These are phyloP conservation scores for Sebastes oblongus DNA, from an alignment of 2,797 vertebrate species.

Conservation along the genomic window DNA sequence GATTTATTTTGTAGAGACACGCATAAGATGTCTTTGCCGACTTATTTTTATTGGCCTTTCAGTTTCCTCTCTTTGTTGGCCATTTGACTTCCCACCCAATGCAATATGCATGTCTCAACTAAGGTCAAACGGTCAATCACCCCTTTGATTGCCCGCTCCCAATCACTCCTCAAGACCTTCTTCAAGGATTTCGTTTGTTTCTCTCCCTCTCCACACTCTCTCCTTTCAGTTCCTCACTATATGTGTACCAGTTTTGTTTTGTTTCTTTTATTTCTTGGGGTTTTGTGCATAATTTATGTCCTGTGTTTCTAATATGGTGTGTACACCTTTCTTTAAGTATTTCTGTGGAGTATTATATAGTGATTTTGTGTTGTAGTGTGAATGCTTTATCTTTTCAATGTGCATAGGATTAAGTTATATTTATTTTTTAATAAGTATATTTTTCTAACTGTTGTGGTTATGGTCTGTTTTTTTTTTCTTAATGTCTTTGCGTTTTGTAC, in stretches of 20 bases:
- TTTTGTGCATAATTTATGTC: slow-evolving; percentile 17
- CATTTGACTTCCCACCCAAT: slow-evolving; percentile 61
- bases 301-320: slow-evolving; percentile 36
- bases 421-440: slow-evolving; percentile 17
- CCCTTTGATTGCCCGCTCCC: slow-evolving; percentile 53
- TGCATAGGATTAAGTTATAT: slow-evolving; percentile 11
- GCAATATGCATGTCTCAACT: slow-evolving; percentile 67
- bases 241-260: slow-evolving; percentile 8
- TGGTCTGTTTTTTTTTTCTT: slow-evolving; percentile 1
- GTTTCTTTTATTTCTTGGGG: neutral
- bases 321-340: slow-evolving; percentile 36
- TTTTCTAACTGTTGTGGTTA: slow-evolving; percentile 29
- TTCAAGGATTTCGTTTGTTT: slow-evolving; percentile 42
- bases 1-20: slow-evolving; percentile 48
- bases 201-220: slow-evolving; percentile 11
- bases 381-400: slow-evolving; percentile 21
- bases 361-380: slow-evolving; percentile 9
- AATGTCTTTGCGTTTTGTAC: slow-evolving; percentile 37
- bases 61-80: slow-evolving; percentile 53
- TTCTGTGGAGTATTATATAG: slow-evolving; percentile 39
- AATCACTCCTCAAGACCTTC: slow-evolving; percentile 45
- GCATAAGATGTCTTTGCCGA: slow-evolving; percentile 59
- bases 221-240: slow-evolving; percentile 4
- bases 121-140: slow-evolving; percentile 68
- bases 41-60: slow-evolving; percentile 46